Percentiles rank a stretch among this genome's conserved stretches.
These are phyloP conservation scores for Calyptomena viridis DNA, from an alignment of 2,113 vertebrate genomes.

Conservation along the genomic window DNA sequence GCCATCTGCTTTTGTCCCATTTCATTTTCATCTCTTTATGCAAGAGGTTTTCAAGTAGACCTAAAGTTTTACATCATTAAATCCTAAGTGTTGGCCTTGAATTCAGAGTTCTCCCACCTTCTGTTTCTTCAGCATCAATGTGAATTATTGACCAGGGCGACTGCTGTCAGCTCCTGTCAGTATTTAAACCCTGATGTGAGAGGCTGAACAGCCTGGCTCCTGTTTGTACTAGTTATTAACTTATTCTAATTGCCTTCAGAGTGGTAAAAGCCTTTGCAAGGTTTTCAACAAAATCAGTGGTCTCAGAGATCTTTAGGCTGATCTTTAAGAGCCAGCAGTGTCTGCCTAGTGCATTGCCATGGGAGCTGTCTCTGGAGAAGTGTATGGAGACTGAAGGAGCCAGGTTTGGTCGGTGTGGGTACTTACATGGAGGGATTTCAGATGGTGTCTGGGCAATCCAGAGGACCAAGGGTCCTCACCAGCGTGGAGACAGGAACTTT, in stretches of 20 bases:
- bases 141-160: background rate
- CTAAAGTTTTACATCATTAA: conserved; percentile 35
- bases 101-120: background rate
- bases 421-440: background rate
- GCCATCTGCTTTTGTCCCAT: background rate
- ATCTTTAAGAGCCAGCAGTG: background rate
- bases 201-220: background rate
- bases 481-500: background rate
- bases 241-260: background rate
- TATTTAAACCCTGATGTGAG: background rate
- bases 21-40: background rate
- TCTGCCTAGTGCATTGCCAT: rapidly evolving
- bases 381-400: rapidly evolving
- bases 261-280: background rate
- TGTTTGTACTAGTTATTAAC: background rate
- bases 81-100: background rate
- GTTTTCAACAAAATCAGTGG: background rate
- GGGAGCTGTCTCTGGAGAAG: background rate
- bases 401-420: background rate
- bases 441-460: background rate
- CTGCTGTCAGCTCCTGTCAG: background rate
- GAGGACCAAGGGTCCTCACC: background rate
- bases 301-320: background rate
- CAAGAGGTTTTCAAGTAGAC: background rate
- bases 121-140: background rate